Conservation (phyloP, 2,113 vertebrate species). For the Syngnathoides biaculeatus region DNA sequence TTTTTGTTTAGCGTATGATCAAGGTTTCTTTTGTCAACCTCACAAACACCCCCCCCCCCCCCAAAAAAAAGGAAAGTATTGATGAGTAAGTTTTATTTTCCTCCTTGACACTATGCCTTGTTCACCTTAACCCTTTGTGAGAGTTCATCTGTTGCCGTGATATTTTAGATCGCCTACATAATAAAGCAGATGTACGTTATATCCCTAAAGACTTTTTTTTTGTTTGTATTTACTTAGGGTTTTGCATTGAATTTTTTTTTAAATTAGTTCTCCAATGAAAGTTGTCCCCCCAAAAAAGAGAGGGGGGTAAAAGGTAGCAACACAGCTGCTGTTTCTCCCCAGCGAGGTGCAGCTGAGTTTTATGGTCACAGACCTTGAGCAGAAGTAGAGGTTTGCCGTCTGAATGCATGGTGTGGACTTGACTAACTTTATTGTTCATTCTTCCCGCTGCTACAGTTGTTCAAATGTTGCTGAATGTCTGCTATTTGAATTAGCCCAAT, state of each 20-base stretch:
- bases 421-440: slow-evolving; percentile 65
- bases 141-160: slow-evolving; percentile 61
- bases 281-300: neutral
- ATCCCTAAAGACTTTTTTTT: slow-evolving; percentile 36
- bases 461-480: slow-evolving; percentile 76
- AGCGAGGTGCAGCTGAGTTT: slow-evolving; percentile 50
- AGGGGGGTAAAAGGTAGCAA: neutral
- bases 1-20: slow-evolving; percentile 51
- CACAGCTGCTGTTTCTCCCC: slow-evolving; percentile 17
- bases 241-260: slow-evolving; percentile 32
- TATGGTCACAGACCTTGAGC: slow-evolving; percentile 25
- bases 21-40: slow-evolving; percentile 54
- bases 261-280: neutral
- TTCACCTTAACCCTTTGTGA: slow-evolving; percentile 8
- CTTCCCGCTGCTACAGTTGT: slow-evolving; percentile 71
- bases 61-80: slow-evolving; percentile 16
- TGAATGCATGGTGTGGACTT: slow-evolving; percentile 71
- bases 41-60: slow-evolving; percentile 37
- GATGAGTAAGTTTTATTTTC: slow-evolving; percentile 42
- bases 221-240: slow-evolving; percentile 40
- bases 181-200: slow-evolving; percentile 67
- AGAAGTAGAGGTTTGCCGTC: slow-evolving; percentile 49
- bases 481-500: slow-evolving; percentile 72
- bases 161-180: slow-evolving; percentile 51
- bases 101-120: slow-evolving; percentile 48